Base-by-base conservation (phyloP, 2,888 invertebrate species). In the Cacoxenus indagator region DNA sequence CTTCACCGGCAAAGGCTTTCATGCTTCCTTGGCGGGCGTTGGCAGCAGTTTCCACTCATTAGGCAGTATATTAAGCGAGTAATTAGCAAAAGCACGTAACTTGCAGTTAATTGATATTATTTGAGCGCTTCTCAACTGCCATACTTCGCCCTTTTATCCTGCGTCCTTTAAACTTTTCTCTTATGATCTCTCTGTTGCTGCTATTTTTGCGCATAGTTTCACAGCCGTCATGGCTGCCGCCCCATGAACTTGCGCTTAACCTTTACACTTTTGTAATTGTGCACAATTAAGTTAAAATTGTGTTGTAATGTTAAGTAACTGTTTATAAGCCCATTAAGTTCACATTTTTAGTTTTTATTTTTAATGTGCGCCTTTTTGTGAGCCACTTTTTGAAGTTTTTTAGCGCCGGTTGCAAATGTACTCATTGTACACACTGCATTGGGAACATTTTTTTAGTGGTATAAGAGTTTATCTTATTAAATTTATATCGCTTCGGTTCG, bases 41-140 rank as follows among this genome's bases (percentile, higher is more conserved):
- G 79, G 80, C 81, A 82, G 81, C 80, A 83, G 81, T 78, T 84
- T 83, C 80, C 82, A 82, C 81, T 81, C 81, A 82, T 84, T 84
- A 83, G 81, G 81, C 83, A 76, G 78, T 79, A 81, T 78, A 83
- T 84, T 81, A 82, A 81, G 81, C 82, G 84, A 79, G 79, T 84
- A 84, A 83, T 84, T 83, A 79, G 76, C 83, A 76, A 75, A 81
- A 75, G 81, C 78, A 79, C 81, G 81, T 83, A 78, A 79, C 80
- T 82, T 76, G 76, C 81, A 81, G 81, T 84, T 83, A 84, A 84
- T 83, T 84, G 83, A 84, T 83, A 83, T 83, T 84, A 84, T 84
- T 83, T 84, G 81, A 84, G 78, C 81, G 79, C 70, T 57, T 17
- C 9, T 19, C 55, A 45, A 51, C 46, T 45, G 14, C 48, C 45